Percentiles rank a stretch among this genome's conserved stretches.
Evolutionary conservation across 1,140 invertebrate genomes (phyloP).

Genomic region (Mizuhopecten yessoensis): DNA sequence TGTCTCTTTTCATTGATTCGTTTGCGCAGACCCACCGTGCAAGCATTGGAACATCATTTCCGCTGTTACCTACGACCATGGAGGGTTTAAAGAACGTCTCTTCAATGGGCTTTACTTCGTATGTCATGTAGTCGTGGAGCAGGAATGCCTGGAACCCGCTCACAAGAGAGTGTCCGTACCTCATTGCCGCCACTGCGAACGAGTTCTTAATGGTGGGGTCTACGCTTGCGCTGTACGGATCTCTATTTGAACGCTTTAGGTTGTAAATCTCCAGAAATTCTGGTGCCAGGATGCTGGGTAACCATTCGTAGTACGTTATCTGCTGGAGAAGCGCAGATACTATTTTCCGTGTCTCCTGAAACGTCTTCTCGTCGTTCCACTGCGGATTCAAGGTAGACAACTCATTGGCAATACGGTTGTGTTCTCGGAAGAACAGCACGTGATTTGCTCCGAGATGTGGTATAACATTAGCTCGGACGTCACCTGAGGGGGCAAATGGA

Average conservation of each 20-base stretch:
- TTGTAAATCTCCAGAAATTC: not conserved
- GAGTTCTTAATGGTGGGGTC: conserved; percentile 43
- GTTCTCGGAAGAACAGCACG: conserved; percentile 13
- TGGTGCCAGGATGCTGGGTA: not conserved
- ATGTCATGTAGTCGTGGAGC: not conserved
- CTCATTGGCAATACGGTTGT: conserved; percentile 5
- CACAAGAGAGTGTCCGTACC: conserved; percentile 43
- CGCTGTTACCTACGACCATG: not conserved
- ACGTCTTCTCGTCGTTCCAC: not conserved
- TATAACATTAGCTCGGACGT: not conserved
- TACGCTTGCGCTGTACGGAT: not conserved
- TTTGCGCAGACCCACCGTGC: not conserved
- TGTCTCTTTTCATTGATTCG: conserved; percentile 22
- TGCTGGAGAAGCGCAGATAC: not conserved
- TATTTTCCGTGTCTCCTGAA: not conserved
- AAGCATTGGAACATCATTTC: not conserved
- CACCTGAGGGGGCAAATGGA: conserved; percentile 4
- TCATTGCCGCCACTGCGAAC: conserved; percentile 43
- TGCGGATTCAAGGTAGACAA: not conserved
- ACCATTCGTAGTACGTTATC: conserved; percentile 32
- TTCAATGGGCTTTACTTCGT: not conserved
- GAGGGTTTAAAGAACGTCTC: not conserved
- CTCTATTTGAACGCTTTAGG: not conserved
- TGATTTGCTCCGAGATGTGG: conserved; percentile 39
- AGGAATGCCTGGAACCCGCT: not conserved